A percentile compares a stretch with the other conserved stretches of the same genome.
Evolutionary conservation across 2,113 vertebrate genomes (phyloP).

Genomic region (Neopipo cinnamomea): DNA sequence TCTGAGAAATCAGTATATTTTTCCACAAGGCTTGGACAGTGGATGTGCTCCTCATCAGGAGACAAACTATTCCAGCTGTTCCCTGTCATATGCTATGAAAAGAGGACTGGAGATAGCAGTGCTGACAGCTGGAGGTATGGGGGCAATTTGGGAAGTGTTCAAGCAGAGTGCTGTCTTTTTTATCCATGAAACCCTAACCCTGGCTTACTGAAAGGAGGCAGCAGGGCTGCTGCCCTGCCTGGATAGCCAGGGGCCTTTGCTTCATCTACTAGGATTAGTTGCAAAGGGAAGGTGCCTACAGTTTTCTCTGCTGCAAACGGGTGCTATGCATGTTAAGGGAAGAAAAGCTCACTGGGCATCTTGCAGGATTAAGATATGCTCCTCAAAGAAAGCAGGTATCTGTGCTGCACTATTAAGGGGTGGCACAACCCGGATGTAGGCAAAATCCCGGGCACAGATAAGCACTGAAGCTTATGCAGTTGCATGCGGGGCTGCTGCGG

Average conservation of each 20-base stretch:
- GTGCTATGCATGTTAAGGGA: not conserved
- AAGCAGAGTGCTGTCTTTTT: not conserved
- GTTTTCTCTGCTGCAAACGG: not conserved
- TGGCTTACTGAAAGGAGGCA: not conserved
- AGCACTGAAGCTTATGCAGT: fast-evolving
- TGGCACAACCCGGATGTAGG: not conserved
- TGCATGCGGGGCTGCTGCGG: fast-evolving
- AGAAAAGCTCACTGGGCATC: not conserved
- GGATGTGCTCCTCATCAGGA: not conserved
- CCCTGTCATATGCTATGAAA: not conserved
- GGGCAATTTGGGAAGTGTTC: not conserved
- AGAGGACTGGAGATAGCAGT: not conserved
- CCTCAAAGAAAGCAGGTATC: not conserved
- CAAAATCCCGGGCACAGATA: not conserved
- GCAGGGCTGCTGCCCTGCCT: not conserved
- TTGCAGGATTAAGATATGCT: not conserved
- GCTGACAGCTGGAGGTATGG: not conserved
- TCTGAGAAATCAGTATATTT: constrained; percentile 27
- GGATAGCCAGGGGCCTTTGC: not conserved
- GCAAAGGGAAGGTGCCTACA: not conserved
- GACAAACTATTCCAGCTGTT: not conserved
- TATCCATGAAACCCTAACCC: not conserved
- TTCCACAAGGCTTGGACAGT: not conserved
- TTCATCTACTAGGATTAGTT: not conserved
- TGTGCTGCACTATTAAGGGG: not conserved